These are phyloP conservation scores for Pseudococcus longispinus DNA, from an alignment of 2,888 invertebrate species.

Conservation along the genomic window DNA sequence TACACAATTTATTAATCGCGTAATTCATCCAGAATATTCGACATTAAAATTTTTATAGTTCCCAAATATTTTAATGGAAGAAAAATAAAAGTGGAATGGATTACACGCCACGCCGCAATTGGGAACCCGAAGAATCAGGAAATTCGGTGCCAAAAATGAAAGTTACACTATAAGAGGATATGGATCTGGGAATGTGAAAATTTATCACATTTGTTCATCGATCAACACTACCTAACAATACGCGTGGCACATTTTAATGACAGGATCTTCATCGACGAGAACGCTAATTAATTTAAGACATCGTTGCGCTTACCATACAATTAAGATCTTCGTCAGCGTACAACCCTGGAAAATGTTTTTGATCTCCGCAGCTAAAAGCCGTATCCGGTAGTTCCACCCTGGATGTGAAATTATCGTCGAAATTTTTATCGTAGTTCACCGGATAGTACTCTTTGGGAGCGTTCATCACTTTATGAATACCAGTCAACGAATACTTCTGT, in stretches of 20 bases:
- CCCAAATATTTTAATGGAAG: background rate
- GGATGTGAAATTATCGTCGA: conserved; percentile 85
- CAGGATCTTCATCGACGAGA: background rate
- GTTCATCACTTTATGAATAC: conserved; percentile 79
- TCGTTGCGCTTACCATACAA: conserved; percentile 75
- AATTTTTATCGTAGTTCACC: conserved; percentile 86
- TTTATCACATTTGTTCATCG: background rate
- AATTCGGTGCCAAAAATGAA: background rate
- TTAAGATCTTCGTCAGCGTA: conserved; percentile 88
- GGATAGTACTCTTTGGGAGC: conserved; percentile 89
- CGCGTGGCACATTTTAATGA: background rate
- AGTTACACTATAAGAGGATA: background rate
- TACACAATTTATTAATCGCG: background rate
- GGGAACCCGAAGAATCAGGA: background rate
- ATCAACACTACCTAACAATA: no score
- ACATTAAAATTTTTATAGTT: background rate
- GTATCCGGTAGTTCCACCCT: conserved; percentile 85
- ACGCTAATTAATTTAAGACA: background rate
- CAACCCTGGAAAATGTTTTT: conserved; percentile 88
- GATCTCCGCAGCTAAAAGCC: conserved; percentile 83
- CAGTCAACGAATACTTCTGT: conserved; percentile 61
- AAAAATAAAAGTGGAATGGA: background rate
- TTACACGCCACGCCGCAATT: background rate
- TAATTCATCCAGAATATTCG: background rate
- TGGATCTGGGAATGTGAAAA: background rate